Base-by-base conservation (phyloP, 2,888 invertebrate species). In the Epinotia brunnichana region DNA sequence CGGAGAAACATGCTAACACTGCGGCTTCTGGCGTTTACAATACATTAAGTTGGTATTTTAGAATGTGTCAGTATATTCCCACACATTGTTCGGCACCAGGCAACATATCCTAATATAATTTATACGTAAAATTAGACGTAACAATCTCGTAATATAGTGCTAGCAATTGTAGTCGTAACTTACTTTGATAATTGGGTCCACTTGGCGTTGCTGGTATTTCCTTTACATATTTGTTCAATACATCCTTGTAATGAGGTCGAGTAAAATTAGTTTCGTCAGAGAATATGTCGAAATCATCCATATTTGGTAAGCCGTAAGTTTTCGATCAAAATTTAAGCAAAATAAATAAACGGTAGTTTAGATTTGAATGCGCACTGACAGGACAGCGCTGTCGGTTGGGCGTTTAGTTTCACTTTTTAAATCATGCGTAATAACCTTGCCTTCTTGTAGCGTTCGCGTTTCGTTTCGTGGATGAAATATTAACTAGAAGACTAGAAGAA, bases 201-300 rank as follows among this genome's bases (percentile, higher is more conserved):
- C 84, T 90, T 1, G 92, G 93, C 29, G 88, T 90, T 1, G 80
- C 70, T 7, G 91, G 90, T 39, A 82, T 82, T 15, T 90, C 87
- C 64, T 87, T 83, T 1, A 89, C 85, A 80, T 85, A 90, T 76
- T 90, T 89, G 73, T 87, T 85, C 0, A 93, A 74, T 74, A 89
- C 83, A 73, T 87, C 89, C 73, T 83, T 87, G 69, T 86, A 91
- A 19, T 88, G 76, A 4, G 90, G 87, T 74, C 89, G 86, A 1
- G 90, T 87, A 73, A 87, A 90, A 68, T 88, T 85, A 21, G 91
- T 91, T 82, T 92, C 89, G 79, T 92, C 87, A 0, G 91, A 90
- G 78, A 93, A 92, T 60, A 93, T 83, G 78, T 93, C 92, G 64
- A 89, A 91, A 80, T 92, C 92, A 77, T 92, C 92, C 91, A 93